phyloP scores from a whole-genome alignment of 1,140 invertebrate species.

The Ectropis grisescens region DNA sequence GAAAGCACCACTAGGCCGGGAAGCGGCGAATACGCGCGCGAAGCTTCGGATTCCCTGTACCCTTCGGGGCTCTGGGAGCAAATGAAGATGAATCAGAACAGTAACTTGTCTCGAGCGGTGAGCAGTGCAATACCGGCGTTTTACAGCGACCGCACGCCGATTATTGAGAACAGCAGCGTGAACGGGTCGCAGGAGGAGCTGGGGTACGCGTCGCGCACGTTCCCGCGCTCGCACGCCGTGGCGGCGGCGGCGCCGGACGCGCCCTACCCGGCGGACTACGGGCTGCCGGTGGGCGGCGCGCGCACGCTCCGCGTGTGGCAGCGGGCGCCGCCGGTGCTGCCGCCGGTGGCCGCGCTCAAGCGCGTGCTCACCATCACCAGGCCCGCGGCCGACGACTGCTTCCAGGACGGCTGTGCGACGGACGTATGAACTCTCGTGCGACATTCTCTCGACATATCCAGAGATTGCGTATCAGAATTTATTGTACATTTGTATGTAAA shows the following conservation, averaged over 20 bases:
- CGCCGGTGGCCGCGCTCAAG: constrained; percentile 84
- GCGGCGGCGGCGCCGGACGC: constrained; percentile 30
- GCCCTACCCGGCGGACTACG: constrained; percentile 83
- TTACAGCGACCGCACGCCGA: constrained; percentile 81
- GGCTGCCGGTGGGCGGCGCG: constrained; percentile 78
- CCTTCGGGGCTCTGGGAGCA: constrained; percentile 79
- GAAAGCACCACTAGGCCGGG: constrained; percentile 68
- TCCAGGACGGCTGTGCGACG: constrained; percentile 91
- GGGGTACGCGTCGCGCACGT: constrained; percentile 71
- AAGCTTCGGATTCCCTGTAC: constrained; percentile 77
- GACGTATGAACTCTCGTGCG: constrained; percentile 77
- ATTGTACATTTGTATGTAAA: constrained; percentile 53
- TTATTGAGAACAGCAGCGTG: constrained; percentile 76
- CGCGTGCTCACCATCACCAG: constrained; percentile 83
- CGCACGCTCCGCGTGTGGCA: constrained; percentile 89
- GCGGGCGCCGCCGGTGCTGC: constrained; percentile 84
- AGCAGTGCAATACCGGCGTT: constrained; percentile 69
- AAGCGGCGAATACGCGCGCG: constrained; percentile 79
- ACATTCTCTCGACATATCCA: no score
- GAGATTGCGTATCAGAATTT: constrained; percentile 32
- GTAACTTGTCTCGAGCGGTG: constrained; percentile 67
- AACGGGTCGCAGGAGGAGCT: constrained; percentile 70
- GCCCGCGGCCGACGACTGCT: constrained; percentile 90
- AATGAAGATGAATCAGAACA: constrained; percentile 59
- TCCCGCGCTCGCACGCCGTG: constrained; percentile 60